Percentiles rank a stretch among this genome's conserved stretches.
Conservation (phyloP, 2,113 vertebrate species). For the Mobula birostris region DNA sequence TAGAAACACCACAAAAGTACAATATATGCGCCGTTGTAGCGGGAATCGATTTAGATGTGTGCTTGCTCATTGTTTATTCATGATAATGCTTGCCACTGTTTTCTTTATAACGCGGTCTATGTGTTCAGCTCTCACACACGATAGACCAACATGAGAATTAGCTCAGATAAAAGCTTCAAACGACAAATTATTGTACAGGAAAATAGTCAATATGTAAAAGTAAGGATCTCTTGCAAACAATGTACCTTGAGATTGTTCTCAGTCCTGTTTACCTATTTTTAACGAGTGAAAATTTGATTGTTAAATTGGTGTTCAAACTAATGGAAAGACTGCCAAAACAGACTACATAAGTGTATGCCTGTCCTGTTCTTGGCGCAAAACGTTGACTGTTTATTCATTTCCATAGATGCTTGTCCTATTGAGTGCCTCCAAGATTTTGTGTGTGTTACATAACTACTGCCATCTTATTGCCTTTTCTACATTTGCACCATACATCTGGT, state of each 20-base stretch:
- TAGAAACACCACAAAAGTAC: neutral
- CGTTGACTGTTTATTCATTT: no score
- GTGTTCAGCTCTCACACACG: neutral
- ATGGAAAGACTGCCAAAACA: neutral
- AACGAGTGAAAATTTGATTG: neutral
- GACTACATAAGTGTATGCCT: neutral
- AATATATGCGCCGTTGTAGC: neutral
- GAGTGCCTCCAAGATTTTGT: no score
- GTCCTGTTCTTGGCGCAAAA: no score
- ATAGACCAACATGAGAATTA: neutral
- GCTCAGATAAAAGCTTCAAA: neutral
- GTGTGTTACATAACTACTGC: neutral
- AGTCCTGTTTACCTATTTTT: neutral
- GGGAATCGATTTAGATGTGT: neutral
- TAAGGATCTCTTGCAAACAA: neutral
- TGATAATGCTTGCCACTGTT: neutral
- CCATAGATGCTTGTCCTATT: no score
- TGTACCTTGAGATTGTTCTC: neutral
- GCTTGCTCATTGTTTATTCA: neutral
- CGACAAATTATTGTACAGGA: neutral
- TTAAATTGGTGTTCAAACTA: neutral
- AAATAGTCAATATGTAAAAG: neutral
- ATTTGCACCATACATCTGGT: neutral
- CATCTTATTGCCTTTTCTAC: neutral
- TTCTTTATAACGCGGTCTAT: neutral